These are phyloP conservation scores for Andricus curvator DNA, from an alignment of 2,888 invertebrate genomes.

Conservation along the genomic window DNA sequence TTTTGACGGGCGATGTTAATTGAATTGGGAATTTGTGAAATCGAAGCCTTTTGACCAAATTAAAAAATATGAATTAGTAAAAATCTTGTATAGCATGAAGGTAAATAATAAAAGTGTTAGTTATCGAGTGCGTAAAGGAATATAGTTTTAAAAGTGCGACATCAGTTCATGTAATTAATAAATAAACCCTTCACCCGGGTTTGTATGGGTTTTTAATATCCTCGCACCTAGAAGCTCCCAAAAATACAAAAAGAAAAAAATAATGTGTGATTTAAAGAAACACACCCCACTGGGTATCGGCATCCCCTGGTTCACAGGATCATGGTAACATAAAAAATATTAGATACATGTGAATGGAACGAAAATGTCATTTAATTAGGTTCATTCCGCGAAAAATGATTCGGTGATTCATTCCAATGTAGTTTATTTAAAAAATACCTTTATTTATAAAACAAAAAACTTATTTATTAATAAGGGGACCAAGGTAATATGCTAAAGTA, in stretches of 20 bases:
- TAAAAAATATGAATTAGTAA: not conserved
- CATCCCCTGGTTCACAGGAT: slow-evolving; percentile 82
- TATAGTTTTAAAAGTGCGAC: not conserved
- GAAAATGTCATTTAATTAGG: slow-evolving; percentile 41
- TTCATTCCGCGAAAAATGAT: slow-evolving; percentile 17
- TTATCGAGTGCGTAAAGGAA: not conserved
- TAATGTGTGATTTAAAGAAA: slow-evolving; percentile 77
- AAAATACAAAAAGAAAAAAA: slow-evolving; percentile 48
- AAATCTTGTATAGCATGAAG: not conserved
- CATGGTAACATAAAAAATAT: slow-evolving; percentile 74
- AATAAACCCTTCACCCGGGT: not conserved
- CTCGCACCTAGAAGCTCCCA: slow-evolving; percentile 49
- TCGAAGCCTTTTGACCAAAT: not conserved
- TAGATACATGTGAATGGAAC: slow-evolving; percentile 65
- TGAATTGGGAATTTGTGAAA: not conserved
- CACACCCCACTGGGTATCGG: slow-evolving; percentile 86
- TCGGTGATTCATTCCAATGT: slow-evolving; percentile 2
- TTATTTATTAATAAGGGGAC: not conserved
- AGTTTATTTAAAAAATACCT: not conserved
- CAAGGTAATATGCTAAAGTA: too few species aligned
- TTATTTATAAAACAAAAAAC: slow-evolving; percentile 12
- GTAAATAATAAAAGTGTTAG: not conserved
- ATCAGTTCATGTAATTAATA: not conserved
- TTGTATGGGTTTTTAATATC: not conserved
- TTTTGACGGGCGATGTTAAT: not conserved